phyloP scores from a whole-genome alignment of 2,113 vertebrate species.

The Bufo gargarizans region DNA sequence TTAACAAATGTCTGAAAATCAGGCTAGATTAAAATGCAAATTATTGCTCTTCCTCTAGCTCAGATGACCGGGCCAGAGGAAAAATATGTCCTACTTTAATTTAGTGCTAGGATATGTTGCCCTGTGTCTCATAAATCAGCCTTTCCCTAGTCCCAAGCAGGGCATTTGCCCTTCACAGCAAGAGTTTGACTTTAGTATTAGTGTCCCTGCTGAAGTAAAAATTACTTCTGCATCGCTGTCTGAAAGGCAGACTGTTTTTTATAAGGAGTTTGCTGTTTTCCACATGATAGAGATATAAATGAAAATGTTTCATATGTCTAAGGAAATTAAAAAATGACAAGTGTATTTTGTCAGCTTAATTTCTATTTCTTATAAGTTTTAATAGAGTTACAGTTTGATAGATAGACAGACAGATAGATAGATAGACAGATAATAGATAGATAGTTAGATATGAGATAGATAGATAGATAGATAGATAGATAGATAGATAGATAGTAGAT shows the following conservation, averaged over 20 bases:
- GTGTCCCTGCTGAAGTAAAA: slow-evolving; percentile 50
- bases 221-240: slow-evolving; percentile 58
- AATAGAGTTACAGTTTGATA: not conserved
- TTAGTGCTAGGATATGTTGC: slow-evolving; percentile 54
- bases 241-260: slow-evolving; percentile 45
- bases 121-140: slow-evolving; percentile 55
- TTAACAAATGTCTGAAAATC: slow-evolving; percentile 54
- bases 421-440: too few species aligned
- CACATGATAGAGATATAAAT: slow-evolving; percentile 24
- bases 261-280: slow-evolving; percentile 61
- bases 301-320: slow-evolving; percentile 37
- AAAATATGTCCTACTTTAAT: slow-evolving; percentile 56
- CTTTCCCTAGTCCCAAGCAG: slow-evolving; percentile 53
- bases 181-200: slow-evolving; percentile 37
- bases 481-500: too few species aligned
- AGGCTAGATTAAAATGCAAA: slow-evolving; percentile 57
- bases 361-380: not conserved
- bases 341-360: not conserved
- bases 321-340: not conserved
- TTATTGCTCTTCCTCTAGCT: slow-evolving; percentile 53
- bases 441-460: too few species aligned
- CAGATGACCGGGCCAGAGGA: slow-evolving; percentile 49
- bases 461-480: too few species aligned
- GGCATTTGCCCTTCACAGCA: slow-evolving; percentile 62
- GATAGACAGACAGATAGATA: not conserved